Base-by-base conservation (phyloP, 1,140 invertebrate genomes). In the Mizuhopecten yessoensis region DNA sequence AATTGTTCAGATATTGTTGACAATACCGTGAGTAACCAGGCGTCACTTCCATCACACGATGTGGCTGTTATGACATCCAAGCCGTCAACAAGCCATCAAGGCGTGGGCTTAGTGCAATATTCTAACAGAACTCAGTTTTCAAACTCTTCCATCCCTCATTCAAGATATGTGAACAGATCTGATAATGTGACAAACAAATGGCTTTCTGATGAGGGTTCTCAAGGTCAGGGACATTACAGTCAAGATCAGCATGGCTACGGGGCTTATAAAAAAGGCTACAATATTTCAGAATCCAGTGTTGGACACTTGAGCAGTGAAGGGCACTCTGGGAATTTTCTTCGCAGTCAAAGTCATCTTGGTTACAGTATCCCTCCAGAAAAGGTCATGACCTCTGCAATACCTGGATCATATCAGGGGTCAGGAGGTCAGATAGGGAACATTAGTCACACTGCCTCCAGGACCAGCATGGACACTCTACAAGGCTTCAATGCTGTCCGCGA, bases 401-500 rank as follows among this genome's bases (percentile, higher is more conserved):
- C 23, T 5, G n/a, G n/a, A 29, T 75, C 29, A 29, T 75, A 75
- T 75, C n/a, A 5, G 9, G n/a, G 23, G 57, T 13, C 57, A 75
- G n/a, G 57, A 75, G n/a, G 57, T 75, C 57, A n/a, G 57, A 7
- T 2, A n/a, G 29, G 57, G 57, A 17, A 17, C 23, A 29, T 75
- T 29, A 75, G 23, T 75, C 0, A 3, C 5, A 29, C 23, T 75
- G 23, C 57, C 11, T 29, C 57, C 23, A 75, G 23, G 57, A 75
- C n/a, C 57, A 75, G 57, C 29, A 5, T 90, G 17, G 93, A 95
- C 33, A 91, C 92, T 75, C 36, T 93, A 2, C 90, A 92, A 34
- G 94, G 93, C 0, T 95, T 95, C 91, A 87, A 92, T 75, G 92
- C 92, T 33, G 94, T 95, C 2, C 88, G 93, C 36, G 90, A 94